Evolutionary conservation across 2,797 vertebrate genomes (phyloP), one percentile per base, ranked within the genome.

Genomic region (Leuciscus waleckii): DNA sequence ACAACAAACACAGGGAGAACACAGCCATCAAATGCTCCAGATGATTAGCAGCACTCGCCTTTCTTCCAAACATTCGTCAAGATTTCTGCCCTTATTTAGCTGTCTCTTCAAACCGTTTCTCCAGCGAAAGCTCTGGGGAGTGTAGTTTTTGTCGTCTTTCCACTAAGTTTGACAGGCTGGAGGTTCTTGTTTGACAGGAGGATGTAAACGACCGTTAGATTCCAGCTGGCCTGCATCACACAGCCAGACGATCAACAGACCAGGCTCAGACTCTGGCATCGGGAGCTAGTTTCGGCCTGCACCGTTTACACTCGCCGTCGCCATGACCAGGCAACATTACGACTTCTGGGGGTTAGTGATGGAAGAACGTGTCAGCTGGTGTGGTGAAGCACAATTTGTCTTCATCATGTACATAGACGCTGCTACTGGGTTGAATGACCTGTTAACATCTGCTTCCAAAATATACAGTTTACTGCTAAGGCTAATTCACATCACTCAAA

Each of bases 171-270:
- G 94, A 95, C 93, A 94, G 88, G 87, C 82, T 76, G 67, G 86
- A 93, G 90, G 89, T 90, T 87, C 90, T 93, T 94, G 94, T 95
- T 95, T 95, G 93, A 95, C 94, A 93, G 81, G 89, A 90, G 90
- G 91, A 93, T 92, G 89, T 94, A 92, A 95, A 93, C 91, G 91
- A 69, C 86, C 85, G 84, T 88, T 92, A 91, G 23, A 85, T 92
- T 94, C 90, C 91, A 90, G 91, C 87, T 32, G 37, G 63, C 82
- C 78, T 82, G 79, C 74, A 80, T 89, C 85, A 89, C 63, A 14
- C 85, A 76, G 29, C 37, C 49, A 26, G 73, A 82, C 54, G 8
- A 75, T 85, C 81, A 93, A 89, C 90, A 88, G 89, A 90, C 93
- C 93, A 90, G 91, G 90, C 84, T 88, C 88, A 89, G 86, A 90